Conservation (phyloP, 2,113 vertebrate species). For the Epinephelus fuscoguttatus region DNA sequence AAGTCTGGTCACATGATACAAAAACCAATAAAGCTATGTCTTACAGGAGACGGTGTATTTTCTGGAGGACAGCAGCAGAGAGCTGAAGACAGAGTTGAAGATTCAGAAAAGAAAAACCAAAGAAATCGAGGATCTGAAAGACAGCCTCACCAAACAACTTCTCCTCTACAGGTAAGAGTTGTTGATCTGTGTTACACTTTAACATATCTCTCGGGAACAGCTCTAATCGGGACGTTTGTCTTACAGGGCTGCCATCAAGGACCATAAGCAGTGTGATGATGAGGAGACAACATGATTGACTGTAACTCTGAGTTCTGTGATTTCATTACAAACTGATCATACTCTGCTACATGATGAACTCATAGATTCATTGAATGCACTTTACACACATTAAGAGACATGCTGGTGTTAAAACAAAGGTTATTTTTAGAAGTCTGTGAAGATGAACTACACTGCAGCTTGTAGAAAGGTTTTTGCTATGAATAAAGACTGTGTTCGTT, state of each 20-base stretch:
- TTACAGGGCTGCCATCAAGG: constrained; percentile 62
- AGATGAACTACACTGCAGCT: constrained; percentile 6
- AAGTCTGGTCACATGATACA: background rate
- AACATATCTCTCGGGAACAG: background rate
- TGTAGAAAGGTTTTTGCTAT: constrained; percentile 48
- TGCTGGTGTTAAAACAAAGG: background rate
- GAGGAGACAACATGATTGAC: constrained; percentile 52
- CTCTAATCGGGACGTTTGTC: background rate
- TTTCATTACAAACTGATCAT: background rate
- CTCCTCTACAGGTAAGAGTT: constrained; percentile 88
- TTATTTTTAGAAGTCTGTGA: constrained; percentile 25
- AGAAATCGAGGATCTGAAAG: constrained; percentile 89
- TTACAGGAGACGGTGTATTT: constrained; percentile 88
- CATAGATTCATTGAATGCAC: constrained; percentile 35
- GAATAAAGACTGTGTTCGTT: constrained; percentile 60
- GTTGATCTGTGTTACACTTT: background rate
- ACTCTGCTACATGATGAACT: constrained; percentile 24
- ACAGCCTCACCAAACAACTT: constrained; percentile 86
- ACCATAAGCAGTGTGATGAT: constrained; percentile 19
- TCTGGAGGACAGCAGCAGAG: constrained; percentile 90
- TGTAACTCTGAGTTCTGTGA: background rate
- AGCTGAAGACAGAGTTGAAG: constrained; percentile 88
- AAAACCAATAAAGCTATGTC: background rate
- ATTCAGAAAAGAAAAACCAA: constrained; percentile 91
- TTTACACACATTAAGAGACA: constrained; percentile 47